A percentile compares a stretch with the other conserved stretches of the same genome.
phyloP scores from a whole-genome alignment of 2,888 invertebrate genomes.

The Heliothis peltigera region DNA sequence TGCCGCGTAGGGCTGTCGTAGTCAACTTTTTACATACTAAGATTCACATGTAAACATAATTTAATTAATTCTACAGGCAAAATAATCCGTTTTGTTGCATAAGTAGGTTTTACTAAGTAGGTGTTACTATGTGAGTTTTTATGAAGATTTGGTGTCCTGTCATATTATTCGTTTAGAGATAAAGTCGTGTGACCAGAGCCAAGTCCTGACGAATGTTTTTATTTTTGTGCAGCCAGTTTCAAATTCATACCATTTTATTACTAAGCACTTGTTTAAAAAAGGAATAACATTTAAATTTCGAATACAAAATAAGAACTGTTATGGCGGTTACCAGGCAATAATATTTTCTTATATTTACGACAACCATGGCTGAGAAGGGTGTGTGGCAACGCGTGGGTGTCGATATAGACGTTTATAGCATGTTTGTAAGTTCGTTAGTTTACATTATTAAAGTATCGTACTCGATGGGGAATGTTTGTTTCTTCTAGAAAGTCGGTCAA shows the following conservation, averaged over 20 bases:
- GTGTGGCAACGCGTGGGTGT: conserved; percentile 69
- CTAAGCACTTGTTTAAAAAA: too few relatives aligned
- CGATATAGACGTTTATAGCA: conserved; percentile 56
- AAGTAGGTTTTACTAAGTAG: too few relatives aligned
- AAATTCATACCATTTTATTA: too few relatives aligned
- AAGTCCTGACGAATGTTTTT: too few relatives aligned
- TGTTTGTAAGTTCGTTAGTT: conserved; percentile 57
- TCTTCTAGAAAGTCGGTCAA: conserved; percentile 42
- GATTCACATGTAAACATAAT: conserved; percentile 23
- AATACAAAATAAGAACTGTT: background rate
- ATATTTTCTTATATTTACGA: conserved; percentile 9
- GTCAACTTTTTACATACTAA: conserved; percentile 10
- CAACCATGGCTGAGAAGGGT: conserved; percentile 57
- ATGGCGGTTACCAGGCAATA: background rate
- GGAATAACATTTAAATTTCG: background rate
- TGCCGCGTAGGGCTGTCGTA: conserved; percentile 52
- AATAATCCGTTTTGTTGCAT: conserved; percentile 37
- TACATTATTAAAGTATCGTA: conserved; percentile 62
- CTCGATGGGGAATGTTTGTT: conserved; percentile 57
- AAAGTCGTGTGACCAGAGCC: too few relatives aligned
- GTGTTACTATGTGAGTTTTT: too few relatives aligned
- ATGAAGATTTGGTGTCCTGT: too few relatives aligned
- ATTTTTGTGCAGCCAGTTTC: too few relatives aligned
- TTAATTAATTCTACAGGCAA: conserved; percentile 43
- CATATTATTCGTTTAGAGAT: too few relatives aligned